Evolutionary conservation across 1,140 invertebrate genomes (phyloP), one percentile per base, ranked within the genome.

Genomic region (Aphidius ervi): DNA sequence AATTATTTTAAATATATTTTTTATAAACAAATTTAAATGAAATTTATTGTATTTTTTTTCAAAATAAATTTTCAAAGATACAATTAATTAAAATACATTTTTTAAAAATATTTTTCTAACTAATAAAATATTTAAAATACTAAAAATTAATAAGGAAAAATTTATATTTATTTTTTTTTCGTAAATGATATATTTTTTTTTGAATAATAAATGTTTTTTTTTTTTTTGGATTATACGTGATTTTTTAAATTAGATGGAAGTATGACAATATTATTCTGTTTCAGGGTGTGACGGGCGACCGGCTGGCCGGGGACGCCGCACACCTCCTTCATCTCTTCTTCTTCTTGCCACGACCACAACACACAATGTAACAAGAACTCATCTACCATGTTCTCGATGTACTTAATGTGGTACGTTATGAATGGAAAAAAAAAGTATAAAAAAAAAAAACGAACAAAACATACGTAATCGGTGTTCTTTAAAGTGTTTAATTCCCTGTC

Each of bases 201-300:
- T 0, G 1, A 16, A 16, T 16, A 16, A 16, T 16, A 16, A 16
- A 16, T 16, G 16, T 16, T 16, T 56, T 42, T 6, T 7, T 9
- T 31, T 58, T 23, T 46, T 39, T 10, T 46, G 56, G 47, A 6
- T 10, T 16, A 1, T 16, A 16, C 16, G 16, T 16, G 16, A 16
- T 16, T 16, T 16, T 16, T 16, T 61, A 71, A 68, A 66, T 66
- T 69, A 65, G 72, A 73, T 67, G 68, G 70, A 68, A 74, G 68
- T 41, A n/a, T 77, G 74, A 77, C 74, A 72, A 75, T 74, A 63
- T 75, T 76, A 73, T 78, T 77, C 70, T 79, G 77, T 78, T 79
- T 79, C 77, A 79, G 77, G 76, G 77, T 79, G 77, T 79, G 77
- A 79, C 72, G 72, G 75, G 77, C 77, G 77, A 79, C 77, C 77